Evolutionary conservation across 2,113 vertebrate genomes (phyloP).

Genomic region (Phyllopteryx taeniolatus): DNA sequence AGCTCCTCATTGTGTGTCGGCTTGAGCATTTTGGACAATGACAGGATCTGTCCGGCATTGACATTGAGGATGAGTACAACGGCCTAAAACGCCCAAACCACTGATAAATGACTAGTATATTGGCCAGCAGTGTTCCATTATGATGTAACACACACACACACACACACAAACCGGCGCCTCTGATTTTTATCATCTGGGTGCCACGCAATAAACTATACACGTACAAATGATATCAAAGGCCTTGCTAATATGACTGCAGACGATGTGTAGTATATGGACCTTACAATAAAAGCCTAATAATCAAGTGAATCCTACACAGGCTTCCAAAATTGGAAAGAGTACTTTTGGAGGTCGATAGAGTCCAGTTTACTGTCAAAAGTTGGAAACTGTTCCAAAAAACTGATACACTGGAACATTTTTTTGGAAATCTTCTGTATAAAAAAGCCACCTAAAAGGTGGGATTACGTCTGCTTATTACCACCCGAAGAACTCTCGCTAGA

Average conservation of each 20-base stretch:
- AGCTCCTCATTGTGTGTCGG: background rate
- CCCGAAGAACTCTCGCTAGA: no score
- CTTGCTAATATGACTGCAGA: slow-evolving; percentile 6
- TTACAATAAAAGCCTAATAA: background rate
- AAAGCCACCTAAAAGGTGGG: background rate
- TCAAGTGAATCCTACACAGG: background rate
- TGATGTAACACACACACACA: slow-evolving; percentile 1
- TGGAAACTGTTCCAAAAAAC: background rate
- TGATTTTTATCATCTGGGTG: background rate
- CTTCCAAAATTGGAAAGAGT: background rate
- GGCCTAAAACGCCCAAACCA: background rate
- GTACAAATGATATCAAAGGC: background rate
- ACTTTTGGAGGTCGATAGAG: background rate
- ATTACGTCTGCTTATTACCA: no score
- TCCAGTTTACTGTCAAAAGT: background rate
- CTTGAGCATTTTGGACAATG: background rate
- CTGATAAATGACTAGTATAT: background rate
- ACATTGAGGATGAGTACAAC: background rate
- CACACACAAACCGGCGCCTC: background rate
- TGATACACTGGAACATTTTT: background rate
- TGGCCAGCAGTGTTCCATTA: background rate
- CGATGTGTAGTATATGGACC: background rate
- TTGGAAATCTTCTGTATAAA: background rate
- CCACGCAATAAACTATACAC: background rate
- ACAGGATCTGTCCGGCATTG: background rate